Conservation (phyloP, 1,140 invertebrate species). For the Dendroctonus valens region DNA sequence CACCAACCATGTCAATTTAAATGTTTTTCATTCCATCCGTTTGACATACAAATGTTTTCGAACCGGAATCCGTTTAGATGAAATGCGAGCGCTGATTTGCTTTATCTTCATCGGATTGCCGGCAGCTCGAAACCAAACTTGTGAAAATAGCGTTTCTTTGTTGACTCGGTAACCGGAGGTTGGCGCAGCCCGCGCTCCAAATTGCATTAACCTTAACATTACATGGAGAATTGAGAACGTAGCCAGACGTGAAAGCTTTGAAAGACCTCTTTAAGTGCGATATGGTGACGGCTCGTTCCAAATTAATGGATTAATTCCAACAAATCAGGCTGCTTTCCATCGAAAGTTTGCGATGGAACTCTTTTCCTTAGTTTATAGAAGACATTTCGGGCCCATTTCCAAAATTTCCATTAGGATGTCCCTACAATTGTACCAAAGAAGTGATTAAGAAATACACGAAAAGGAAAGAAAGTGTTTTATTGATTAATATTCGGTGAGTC, state of each 20-base stretch:
- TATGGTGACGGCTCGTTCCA: not conserved
- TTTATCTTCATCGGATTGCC: constrained; percentile 19
- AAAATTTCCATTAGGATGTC: too few relatives aligned
- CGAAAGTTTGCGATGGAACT: not conserved
- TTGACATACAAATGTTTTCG: not conserved
- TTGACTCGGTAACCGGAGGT: constrained; percentile 50
- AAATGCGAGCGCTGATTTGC: constrained; percentile 10
- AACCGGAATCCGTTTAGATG: not conserved
- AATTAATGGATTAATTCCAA: not conserved
- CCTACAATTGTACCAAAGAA: too few relatives aligned
- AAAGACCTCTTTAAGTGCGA: not conserved
- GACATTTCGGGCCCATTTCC: too few relatives aligned
- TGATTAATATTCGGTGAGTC: too few relatives aligned
- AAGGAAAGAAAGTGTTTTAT: too few relatives aligned
- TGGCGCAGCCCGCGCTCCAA: constrained; percentile 48
- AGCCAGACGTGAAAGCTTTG: constrained; percentile 49
- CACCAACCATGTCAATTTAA: not conserved
- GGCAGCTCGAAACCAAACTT: constrained; percentile 27
- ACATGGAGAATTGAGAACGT: constrained; percentile 53
- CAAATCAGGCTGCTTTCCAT: not conserved
- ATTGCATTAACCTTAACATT: constrained; percentile 55
- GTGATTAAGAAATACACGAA: too few relatives aligned
- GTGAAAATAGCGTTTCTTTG: constrained; percentile 50
- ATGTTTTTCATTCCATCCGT: too few relatives aligned
- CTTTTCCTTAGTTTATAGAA: not conserved